Base-by-base conservation (phyloP, 2,888 invertebrate genomes). In the Ophioninae sp. region DNA sequence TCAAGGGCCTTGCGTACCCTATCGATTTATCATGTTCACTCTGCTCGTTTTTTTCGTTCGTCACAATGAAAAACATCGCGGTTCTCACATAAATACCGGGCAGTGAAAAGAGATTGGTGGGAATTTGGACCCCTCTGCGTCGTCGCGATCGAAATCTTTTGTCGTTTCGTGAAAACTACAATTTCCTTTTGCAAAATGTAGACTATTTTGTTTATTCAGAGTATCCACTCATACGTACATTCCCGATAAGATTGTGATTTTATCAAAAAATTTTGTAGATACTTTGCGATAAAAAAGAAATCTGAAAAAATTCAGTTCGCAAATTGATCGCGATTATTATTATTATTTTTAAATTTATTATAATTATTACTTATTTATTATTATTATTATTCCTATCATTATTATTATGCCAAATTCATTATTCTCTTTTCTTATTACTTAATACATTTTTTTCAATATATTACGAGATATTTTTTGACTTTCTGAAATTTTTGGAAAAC, bases 1-100 rank as follows among this genome's bases (percentile, higher is more conserved):
- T 99, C 99, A 95, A 99, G 95, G 93, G 98, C 98, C 96, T 99
- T 98, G 94, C 99, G 96, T 96, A 98, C 97, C 96, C 98, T 98
- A 94, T 93, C 86, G 86, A 90, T 90, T 87, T 65, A 39, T 57
- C 61, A 65, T 59, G 64, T 81, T 73, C 39, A 84, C 59, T 69
- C 17, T 17, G 50, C 50, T 50, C 13, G 13, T 81, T 73, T 67
- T 67, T 61, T 10, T 50, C 62, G 75, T 79, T 84, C 81, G 84
- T 79, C 61, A 62, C 81, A 78, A 81, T 21, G 81, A 73, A 41
- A 81, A 67, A 79, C 20, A 56, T 78, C 64, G 20, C 62, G 17
- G 17, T 62, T 67, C 30, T 23, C 20, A 3, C 5, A 13, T 6
- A 62, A 37, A 7, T 37, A 39, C 13, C 17, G 3, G 13, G n/a